Conservation (phyloP, 2,113 vertebrate genomes). For the Tenrec ecaudatus region DNA sequence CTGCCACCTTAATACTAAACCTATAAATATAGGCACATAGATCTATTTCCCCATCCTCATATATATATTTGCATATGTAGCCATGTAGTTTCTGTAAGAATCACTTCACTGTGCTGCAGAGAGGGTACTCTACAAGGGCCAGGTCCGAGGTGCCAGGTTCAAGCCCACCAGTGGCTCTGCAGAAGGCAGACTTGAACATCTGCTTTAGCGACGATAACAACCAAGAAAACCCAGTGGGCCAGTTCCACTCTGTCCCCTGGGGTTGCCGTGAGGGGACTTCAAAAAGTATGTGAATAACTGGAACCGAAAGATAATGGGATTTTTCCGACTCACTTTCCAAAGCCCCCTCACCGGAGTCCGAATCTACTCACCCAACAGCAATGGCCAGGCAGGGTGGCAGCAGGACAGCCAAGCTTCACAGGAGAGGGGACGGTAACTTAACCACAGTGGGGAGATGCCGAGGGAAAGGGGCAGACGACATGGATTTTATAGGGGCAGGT, state of each 20-base stretch:
- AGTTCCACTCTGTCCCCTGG: background rate
- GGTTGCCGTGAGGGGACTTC: background rate
- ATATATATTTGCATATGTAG: too few species aligned
- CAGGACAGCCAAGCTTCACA: background rate
- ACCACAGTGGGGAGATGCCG: background rate
- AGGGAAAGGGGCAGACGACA: background rate
- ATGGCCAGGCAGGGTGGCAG: background rate
- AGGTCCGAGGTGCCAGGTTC: background rate
- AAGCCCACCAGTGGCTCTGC: background rate
- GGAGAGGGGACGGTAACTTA: background rate
- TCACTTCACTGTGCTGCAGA: background rate
- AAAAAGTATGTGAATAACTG: too few species aligned
- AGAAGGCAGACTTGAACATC: background rate
- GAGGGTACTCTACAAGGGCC: background rate
- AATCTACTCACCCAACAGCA: background rate
- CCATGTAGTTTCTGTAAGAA: constrained; percentile 7
- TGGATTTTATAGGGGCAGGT: background rate
- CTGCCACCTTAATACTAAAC: too few species aligned
- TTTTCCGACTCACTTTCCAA: too few species aligned
- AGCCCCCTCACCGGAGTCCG: too few species aligned
- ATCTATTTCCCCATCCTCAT: too few species aligned
- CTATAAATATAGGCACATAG: too few species aligned
- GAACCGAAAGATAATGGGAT: too few species aligned
- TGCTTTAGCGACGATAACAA: background rate
- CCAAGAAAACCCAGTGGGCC: background rate